These are phyloP conservation scores for Clarias batrachus DNA, from an alignment of 2,113 vertebrate genomes.

Conservation along the genomic window DNA sequence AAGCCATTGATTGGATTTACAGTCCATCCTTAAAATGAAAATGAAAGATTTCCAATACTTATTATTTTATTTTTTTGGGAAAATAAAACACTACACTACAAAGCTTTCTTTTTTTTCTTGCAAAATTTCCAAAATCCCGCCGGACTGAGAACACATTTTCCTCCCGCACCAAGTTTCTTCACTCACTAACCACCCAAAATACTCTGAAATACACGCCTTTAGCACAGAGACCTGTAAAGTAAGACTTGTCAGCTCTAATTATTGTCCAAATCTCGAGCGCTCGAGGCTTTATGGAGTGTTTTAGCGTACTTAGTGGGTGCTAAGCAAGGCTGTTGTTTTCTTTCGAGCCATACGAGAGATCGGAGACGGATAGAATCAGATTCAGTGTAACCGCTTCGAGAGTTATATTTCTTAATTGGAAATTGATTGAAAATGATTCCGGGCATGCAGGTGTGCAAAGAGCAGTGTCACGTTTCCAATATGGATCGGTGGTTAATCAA, in stretches of 20 bases:
- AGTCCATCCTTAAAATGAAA: not conserved
- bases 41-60: not conserved
- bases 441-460: not conserved
- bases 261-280: not conserved
- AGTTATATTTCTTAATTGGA: not conserved
- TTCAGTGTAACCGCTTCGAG: not conserved
- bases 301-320: not conserved
- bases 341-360: not conserved
- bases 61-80: no score
- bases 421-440: not conserved
- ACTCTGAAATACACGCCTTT: not conserved
- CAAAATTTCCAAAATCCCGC: not conserved
- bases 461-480: not conserved
- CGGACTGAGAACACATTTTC: constrained; percentile 8
- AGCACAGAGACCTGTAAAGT: not conserved
- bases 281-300: not conserved
- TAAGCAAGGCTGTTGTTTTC: not conserved
- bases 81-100: not conserved
- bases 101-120: not conserved
- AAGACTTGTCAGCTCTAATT: constrained; percentile 15
- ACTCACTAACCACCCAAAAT: not conserved
- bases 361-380: no score
- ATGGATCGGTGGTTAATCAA: not conserved
- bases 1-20: not conserved
- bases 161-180: not conserved